Percentiles rank a stretch among this genome's conserved stretches.
Evolutionary conservation across 2,888 invertebrate genomes (phyloP).

Genomic region (Malthinus flaveolus): DNA sequence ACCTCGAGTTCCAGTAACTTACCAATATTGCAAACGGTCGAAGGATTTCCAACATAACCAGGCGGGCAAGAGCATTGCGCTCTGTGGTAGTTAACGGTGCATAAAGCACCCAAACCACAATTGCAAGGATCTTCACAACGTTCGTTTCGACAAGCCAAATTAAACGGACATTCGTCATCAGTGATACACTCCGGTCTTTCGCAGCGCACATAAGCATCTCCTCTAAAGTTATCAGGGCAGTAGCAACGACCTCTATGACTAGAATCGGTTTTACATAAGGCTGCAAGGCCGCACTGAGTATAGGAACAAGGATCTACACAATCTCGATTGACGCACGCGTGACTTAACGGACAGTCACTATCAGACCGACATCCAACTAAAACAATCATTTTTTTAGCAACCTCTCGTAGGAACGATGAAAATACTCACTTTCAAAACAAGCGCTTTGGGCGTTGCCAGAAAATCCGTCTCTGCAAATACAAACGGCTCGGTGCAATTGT

Average conservation of each 20-base stretch:
- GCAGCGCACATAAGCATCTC: conserved; percentile 80
- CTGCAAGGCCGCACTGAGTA: conserved; percentile 79
- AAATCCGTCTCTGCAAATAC: conserved; percentile 79
- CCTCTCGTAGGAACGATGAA: neutral
- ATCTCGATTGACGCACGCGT: conserved; percentile 80
- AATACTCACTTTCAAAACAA: conserved; percentile 73
- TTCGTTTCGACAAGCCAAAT: conserved; percentile 77
- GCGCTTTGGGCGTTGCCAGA: conserved; percentile 81
- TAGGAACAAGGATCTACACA: conserved; percentile 80
- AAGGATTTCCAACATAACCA: conserved; percentile 79
- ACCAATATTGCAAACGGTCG: conserved; percentile 67
- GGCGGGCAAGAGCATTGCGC: conserved; percentile 82
- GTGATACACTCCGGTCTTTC: conserved; percentile 75
- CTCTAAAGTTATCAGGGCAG: conserved; percentile 74
- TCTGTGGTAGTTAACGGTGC: conserved; percentile 75
- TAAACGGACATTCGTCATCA: conserved; percentile 77
- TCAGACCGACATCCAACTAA: conserved; percentile 83
- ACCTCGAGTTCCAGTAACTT: conserved; percentile 31
- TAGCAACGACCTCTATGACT: conserved; percentile 80
- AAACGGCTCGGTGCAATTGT: conserved; percentile 78
- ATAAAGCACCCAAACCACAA: conserved; percentile 77
- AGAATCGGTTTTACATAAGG: conserved; percentile 74
- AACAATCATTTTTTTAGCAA: conserved; percentile 31
- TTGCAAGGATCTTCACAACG: conserved; percentile 84
- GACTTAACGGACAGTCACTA: conserved; percentile 78